These are phyloP conservation scores for Paralichthys olivaceus DNA, from an alignment of 2,113 vertebrate species.

Conservation along the genomic window DNA sequence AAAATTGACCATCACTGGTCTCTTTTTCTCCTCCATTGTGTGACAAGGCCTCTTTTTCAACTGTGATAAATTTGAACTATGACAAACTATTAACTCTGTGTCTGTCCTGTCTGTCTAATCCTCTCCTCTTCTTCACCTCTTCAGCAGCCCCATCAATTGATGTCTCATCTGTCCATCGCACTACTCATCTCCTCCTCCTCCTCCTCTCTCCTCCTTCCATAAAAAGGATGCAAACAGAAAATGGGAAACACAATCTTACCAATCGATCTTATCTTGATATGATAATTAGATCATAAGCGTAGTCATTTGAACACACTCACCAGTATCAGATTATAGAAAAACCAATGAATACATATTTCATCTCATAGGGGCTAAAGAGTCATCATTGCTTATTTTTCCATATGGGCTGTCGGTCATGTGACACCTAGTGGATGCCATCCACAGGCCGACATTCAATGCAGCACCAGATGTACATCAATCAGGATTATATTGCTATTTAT, in stretches of 20 bases:
- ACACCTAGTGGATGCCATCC: background rate
- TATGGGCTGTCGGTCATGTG: background rate
- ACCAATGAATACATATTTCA: too few species aligned
- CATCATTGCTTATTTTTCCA: too few species aligned
- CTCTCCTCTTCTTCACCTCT: background rate
- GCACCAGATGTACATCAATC: background rate
- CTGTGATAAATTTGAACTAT: background rate
- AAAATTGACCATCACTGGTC: background rate
- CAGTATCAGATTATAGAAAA: background rate
- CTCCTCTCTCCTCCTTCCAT: too few species aligned
- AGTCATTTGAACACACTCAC: background rate
- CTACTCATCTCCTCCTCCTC: too few species aligned
- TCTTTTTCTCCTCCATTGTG: background rate
- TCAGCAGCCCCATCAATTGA: background rate
- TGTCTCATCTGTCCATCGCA: background rate
- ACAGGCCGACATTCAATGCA: background rate
- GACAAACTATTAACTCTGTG: too few species aligned
- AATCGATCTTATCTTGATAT: too few species aligned
- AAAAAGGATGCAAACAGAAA: too few species aligned
- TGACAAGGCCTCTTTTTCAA: background rate
- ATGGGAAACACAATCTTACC: too few species aligned
- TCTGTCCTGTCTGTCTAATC: background rate
- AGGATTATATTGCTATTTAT: background rate
- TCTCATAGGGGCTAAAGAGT: too few species aligned
- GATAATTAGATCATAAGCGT: too few species aligned